A percentile compares a stretch with the other conserved stretches of the same genome.
These are phyloP conservation scores for Lochmaea capreae DNA, from an alignment of 2,888 invertebrate species.

Conservation along the genomic window DNA sequence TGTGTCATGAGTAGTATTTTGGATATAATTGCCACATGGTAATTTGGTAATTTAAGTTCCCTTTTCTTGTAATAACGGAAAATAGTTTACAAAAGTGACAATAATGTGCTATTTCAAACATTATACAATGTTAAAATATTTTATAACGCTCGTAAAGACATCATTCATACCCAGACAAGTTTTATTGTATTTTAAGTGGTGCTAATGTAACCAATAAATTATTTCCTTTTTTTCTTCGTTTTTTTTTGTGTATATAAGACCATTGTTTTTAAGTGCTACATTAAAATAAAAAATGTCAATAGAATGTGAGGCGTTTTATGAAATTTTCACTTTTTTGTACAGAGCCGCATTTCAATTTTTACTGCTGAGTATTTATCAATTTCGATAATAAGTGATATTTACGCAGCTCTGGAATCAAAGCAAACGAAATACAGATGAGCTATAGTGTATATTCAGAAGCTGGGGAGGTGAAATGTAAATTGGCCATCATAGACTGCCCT, in stretches of 20 bases:
- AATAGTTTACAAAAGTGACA: neutral
- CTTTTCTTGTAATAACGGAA: neutral
- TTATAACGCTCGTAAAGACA: slow-evolving; percentile 26
- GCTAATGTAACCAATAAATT: slow-evolving; percentile 31
- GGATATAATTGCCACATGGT: too few relatives aligned
- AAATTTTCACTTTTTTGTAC: slow-evolving; percentile 31
- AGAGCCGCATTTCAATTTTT: neutral
- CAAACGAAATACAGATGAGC: too few relatives aligned
- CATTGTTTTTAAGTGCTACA: slow-evolving; percentile 29
- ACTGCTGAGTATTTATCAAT: neutral
- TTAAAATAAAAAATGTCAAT: slow-evolving; percentile 22
- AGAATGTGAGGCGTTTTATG: slow-evolving; percentile 18
- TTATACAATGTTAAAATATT: neutral
- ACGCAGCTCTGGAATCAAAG: neutral
- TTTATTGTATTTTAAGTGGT: slow-evolving; percentile 32
- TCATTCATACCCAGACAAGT: neutral
- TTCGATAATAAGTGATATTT: neutral
- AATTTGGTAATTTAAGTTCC: neutral
- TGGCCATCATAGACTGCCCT: too few relatives aligned
- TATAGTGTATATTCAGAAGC: too few relatives aligned
- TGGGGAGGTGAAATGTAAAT: too few relatives aligned
- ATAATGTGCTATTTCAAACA: neutral
- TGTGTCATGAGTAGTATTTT: too few relatives aligned
- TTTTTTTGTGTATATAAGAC: slow-evolving; percentile 29
- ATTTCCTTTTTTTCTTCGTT: slow-evolving; percentile 18